These are phyloP conservation scores for Lathronympha strigana DNA, from an alignment of 2,888 invertebrate genomes.

Conservation along the genomic window DNA sequence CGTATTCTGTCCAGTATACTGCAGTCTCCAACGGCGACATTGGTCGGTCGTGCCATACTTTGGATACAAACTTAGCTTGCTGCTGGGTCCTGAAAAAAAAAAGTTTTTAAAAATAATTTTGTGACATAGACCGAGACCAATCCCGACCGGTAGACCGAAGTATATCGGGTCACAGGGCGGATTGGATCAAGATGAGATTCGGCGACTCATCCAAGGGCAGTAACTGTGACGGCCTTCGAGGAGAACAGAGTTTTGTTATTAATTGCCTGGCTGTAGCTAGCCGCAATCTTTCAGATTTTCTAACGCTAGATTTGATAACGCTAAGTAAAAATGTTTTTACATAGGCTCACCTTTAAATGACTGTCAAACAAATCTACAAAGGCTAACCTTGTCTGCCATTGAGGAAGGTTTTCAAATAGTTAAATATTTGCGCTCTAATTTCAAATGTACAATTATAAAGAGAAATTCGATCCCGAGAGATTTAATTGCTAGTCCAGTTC, in stretches of 20 bases:
- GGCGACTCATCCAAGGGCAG: too few species aligned
- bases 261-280: too few species aligned
- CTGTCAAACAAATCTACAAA: slow-evolving; percentile 2
- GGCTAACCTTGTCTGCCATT: slow-evolving; percentile 14
- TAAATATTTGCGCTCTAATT: slow-evolving; percentile 18
- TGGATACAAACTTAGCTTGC: slow-evolving; percentile 73
- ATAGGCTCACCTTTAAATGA: too few species aligned
- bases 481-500: neutral
- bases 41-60: slow-evolving; percentile 81
- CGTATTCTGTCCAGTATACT: slow-evolving; percentile 85
- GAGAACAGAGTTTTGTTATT: too few species aligned
- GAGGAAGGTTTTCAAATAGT: slow-evolving; percentile 12
- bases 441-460: neutral
- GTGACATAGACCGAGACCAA: too few species aligned
- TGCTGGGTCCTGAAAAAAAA: slow-evolving; percentile 66
- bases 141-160: too few species aligned
- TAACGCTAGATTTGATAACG: too few species aligned
- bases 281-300: too few species aligned
- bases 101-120: neutral
- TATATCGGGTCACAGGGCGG: too few species aligned
- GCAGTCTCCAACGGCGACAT: slow-evolving; percentile 81
- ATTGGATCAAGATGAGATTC: too few species aligned
- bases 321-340: too few species aligned
- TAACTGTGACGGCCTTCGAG: too few species aligned
- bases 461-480: slow-evolving; percentile 10